Conservation (phyloP, 2,113 vertebrate genomes). For the Pterophyllum scalare region DNA sequence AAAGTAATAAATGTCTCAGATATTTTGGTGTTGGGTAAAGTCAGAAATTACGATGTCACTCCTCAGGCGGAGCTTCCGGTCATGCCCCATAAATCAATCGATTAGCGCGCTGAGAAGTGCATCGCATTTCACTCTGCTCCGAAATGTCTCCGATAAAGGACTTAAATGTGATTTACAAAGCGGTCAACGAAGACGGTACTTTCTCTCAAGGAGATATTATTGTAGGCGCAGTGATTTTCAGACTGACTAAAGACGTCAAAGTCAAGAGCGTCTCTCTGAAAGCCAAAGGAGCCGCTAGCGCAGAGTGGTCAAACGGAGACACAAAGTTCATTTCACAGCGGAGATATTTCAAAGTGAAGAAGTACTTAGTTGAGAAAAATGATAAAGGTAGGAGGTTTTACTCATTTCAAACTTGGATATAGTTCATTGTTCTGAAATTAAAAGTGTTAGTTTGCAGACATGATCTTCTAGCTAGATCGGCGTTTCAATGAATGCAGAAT, state of each 20-base stretch:
- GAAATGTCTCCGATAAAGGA: conserved; percentile 10
- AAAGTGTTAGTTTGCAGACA: background rate
- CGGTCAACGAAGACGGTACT: background rate
- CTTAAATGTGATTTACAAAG: background rate
- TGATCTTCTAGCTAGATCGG: too few relatives aligned
- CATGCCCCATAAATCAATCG: background rate
- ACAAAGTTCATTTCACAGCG: background rate
- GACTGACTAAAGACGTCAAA: conserved; percentile 48
- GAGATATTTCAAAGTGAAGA: conserved; percentile 73
- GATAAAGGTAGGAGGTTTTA: conserved; percentile 27
- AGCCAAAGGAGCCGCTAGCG: conserved; percentile 62
- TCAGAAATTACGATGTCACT: background rate
- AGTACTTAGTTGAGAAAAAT: conserved; percentile 47
- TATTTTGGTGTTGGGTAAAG: background rate
- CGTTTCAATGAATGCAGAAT: background rate
- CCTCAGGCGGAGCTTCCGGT: background rate
- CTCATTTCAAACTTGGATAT: background rate
- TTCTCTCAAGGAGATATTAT: background rate
- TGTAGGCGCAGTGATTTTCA: conserved; percentile 7
- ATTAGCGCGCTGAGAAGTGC: background rate
- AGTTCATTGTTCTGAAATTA: background rate
- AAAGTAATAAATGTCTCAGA: too few relatives aligned
- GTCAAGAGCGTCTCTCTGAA: conserved; percentile 61
- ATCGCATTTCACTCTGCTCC: background rate
- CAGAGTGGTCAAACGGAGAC: conserved; percentile 39